These are phyloP conservation scores for Haliclystus octoradiatus DNA, from an alignment of 30 jellyfish, hydroid and myxozoan genomes.

Conservation along the genomic window DNA sequence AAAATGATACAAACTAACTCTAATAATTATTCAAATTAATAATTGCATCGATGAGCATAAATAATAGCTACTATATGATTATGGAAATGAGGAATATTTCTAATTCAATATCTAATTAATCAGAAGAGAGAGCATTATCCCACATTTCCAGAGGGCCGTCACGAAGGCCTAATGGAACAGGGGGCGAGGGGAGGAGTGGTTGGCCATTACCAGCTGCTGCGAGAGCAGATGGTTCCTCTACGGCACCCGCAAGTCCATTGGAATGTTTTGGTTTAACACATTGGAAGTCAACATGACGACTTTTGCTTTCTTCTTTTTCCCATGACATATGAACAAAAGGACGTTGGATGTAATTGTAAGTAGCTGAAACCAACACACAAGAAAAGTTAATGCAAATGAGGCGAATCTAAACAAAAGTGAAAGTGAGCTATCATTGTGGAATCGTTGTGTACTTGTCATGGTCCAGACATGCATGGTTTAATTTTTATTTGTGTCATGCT, in stretches of 20 bases:
- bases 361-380: constrained; percentile 17
- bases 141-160: neutral
- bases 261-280: constrained; percentile 88
- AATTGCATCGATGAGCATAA: too few relatives aligned
- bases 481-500: too few relatives aligned
- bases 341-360: constrained; percentile 76
- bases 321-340: constrained; percentile 97
- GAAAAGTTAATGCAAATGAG: neutral
- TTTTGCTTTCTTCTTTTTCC: constrained; percentile 94
- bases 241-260: constrained; percentile 59
- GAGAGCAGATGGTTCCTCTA: constrained; percentile 50
- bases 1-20: too few relatives aligned
- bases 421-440: too few relatives aligned
- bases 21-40: too few relatives aligned
- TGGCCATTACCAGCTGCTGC: neutral
- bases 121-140: neutral
- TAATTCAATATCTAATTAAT: too few relatives aligned
- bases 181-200: constrained; percentile 1
- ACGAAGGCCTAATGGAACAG: neutral
- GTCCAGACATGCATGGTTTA: too few relatives aligned
- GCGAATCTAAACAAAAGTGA: too few relatives aligned
- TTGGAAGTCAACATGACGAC: constrained; percentile 93
- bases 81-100: too few relatives aligned
- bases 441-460: too few relatives aligned
- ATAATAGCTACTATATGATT: too few relatives aligned